Evolutionary conservation across 2,888 invertebrate genomes (phyloP), one percentile per base, ranked within the genome.

Genomic region (Drosophila diplacantha): DNA sequence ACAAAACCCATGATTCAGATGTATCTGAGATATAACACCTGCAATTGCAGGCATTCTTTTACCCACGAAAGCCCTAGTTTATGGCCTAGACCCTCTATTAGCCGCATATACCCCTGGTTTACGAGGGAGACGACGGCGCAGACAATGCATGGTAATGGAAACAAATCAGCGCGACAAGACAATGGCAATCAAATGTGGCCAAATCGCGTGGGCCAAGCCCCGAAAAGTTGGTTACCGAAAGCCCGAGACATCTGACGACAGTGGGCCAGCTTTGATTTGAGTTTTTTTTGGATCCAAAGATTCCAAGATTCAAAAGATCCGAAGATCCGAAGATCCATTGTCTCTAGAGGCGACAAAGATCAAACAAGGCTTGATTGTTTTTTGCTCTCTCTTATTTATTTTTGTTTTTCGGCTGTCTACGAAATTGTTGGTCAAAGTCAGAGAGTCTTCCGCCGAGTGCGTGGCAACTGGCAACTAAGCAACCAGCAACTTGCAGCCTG

Each of bases 131-230:
- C n/a, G 14, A 14, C 39, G 16, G 6, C 14, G 16, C n/a, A 43
- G 38, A 26, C 57, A 57, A 20, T 29, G 39, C 34, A 22, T 35
- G 20, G 34, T 34, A 59, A 60, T 61, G 60, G 43, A 50, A 43
- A 50, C 31, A 43, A 60, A 60, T 61, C 61, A 61, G 16, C 43
- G 31, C 61, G 32, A 31, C 44, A 46, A 69, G 53, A 73, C 75
- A 73, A 78, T 64, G 63, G 53, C 61, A 74, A 70, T 79, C 72
- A 79, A 75, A 62, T 75, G 66, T 75, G 72, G 59, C 73, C 58
- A 64, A 73, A 43, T 56, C 34, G 59, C 69, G 69, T 60, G 69
- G 65, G 67, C 61, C 70, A 71, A 60, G 53, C 49, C 47, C 62
- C 18, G 8, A 47, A 47, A 34, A 47, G 16, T 11, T 18, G 8